phyloP scores from a whole-genome alignment of 2,113 vertebrate genomes.

The Odocoileus virginianus region DNA sequence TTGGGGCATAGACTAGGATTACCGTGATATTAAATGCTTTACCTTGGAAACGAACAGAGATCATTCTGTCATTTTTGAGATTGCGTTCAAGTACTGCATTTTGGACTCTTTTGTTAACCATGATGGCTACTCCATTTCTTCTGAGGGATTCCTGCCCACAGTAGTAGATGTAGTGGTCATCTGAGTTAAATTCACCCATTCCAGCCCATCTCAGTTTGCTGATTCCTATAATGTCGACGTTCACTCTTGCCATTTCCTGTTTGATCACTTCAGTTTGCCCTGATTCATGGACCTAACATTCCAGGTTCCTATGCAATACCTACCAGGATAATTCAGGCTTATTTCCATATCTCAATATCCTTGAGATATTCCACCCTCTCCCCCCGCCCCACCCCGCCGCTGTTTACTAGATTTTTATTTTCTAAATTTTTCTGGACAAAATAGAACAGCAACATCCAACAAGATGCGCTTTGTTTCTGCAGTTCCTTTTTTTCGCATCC shows the following conservation, averaged over 20 bases:
- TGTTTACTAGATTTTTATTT: constrained; percentile 21
- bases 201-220: not conserved
- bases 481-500: constrained; percentile 15
- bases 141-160: not conserved
- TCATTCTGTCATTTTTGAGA: not conserved
- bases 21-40: not conserved
- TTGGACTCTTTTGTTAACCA: not conserved
- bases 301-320: not conserved
- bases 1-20: not conserved
- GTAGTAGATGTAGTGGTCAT: not conserved
- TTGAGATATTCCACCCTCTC: not conserved
- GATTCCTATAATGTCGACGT: not conserved
- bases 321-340: not conserved
- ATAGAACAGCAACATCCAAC: not conserved
- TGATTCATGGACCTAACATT: not conserved
- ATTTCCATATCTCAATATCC: not conserved
- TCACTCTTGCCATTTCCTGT: not conserved
- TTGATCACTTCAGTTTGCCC: not conserved
- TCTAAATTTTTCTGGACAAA: not conserved
- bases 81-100: not conserved
- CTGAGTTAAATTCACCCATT: not conserved
- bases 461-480: not conserved
- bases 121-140: not conserved
- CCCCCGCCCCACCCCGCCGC: not conserved
- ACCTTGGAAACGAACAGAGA: not conserved